Evolutionary conservation across 1,140 invertebrate genomes (phyloP), one percentile per base, ranked within the genome.

Genomic region (Aplysia californica): DNA sequence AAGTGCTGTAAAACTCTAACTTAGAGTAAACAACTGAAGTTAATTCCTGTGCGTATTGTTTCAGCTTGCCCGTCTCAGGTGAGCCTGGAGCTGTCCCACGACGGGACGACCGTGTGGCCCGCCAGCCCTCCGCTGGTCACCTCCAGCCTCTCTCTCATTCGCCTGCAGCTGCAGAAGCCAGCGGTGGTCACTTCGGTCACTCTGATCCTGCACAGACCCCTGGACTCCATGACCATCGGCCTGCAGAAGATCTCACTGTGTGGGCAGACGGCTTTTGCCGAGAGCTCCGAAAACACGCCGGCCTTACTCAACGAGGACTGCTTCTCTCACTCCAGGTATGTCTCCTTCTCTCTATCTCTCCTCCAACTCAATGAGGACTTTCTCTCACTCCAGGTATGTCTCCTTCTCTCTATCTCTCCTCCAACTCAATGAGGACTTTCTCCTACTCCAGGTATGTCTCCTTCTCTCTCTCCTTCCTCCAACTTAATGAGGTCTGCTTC

Each of bases 41-140:
- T n/a, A n/a, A n/a, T n/a, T n/a, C n/a, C n/a, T n/a, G n/a, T n/a
- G n/a, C n/a, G n/a, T n/a, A n/a, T n/a, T n/a, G n/a, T 15, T 86
- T 38, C 87, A 93, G 95, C 96, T 4, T 97, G 95, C 82, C 96
- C 96, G 4, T 95, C 95, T 10, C 95, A 94, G n/a, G 95, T 98
- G 0, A 95, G 94, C 15, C 89, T 97, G 38, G 96, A 97, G 89
- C 89, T 93, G 31, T 92, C 92, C n/a, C 88, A 92, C 33, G 92
- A 93, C 85, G 91, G 91, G 50, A 83, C 86, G 56, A 91, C 80
- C 80, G 84, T 93, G 2, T 92, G 93, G 2, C 94, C 94, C 1
- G 91, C 94, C 36, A 93, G 93, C 85, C 92, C 93, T 59, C 95
- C 94, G 20, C 91, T 95, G 84, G 91, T 93, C 36, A 97, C 96